Conservation (phyloP, 2,113 vertebrate genomes). For the Taurulus bubalis region DNA sequence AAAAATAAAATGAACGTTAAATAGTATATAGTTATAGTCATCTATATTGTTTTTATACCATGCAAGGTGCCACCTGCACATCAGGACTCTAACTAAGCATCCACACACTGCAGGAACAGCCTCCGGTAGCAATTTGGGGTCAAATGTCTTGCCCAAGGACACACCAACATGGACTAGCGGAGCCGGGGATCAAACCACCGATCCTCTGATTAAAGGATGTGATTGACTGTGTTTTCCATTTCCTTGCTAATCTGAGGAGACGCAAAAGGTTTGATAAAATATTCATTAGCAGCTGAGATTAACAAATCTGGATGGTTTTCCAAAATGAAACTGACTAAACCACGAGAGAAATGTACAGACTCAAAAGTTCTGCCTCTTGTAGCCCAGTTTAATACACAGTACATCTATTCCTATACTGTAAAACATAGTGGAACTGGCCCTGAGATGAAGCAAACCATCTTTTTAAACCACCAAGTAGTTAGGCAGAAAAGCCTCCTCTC, state of each 20-base stretch:
- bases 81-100: too few relatives aligned
- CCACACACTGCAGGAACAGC: too few relatives aligned
- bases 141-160: too few relatives aligned
- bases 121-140: too few relatives aligned
- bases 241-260: background rate
- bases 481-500: background rate
- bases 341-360: background rate
- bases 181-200: too few relatives aligned
- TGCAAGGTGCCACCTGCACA: too few relatives aligned
- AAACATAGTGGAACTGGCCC: background rate
- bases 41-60: too few relatives aligned
- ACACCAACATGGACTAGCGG: too few relatives aligned
- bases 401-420: background rate
- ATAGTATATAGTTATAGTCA: too few relatives aligned
- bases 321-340: background rate
- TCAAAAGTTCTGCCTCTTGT: background rate
- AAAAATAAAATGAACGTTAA: too few relatives aligned
- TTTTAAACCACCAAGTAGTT: background rate
- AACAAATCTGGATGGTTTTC: background rate
- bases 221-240: background rate
- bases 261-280: background rate
- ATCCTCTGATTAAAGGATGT: too few relatives aligned
- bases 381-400: background rate
- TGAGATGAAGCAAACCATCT: background rate
- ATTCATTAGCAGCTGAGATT: background rate